Percentiles rank a stretch among this genome's conserved stretches.
Conservation (phyloP, 1,140 invertebrate species). For the Elysia chlorotica region DNA sequence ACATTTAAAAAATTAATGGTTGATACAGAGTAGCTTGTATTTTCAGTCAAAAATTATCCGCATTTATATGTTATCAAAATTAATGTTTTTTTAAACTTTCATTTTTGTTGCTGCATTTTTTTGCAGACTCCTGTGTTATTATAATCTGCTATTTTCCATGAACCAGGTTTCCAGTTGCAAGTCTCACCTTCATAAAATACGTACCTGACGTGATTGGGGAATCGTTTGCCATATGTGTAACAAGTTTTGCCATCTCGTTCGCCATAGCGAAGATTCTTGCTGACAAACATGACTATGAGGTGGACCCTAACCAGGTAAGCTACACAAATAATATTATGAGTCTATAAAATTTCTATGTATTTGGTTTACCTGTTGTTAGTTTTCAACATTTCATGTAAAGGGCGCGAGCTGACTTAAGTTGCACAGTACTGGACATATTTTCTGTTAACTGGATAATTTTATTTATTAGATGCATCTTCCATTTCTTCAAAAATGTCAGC, state of each 20-base stretch:
- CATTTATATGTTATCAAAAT: neutral
- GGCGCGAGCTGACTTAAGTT: neutral
- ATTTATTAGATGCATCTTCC: no score
- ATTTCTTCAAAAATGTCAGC: no score
- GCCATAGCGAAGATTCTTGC: conserved; percentile 93
- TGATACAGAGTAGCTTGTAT: no score
- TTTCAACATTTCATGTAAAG: neutral
- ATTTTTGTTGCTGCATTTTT: no score
- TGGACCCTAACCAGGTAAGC: conserved; percentile 83
- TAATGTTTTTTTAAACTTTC: conserved; percentile 10
- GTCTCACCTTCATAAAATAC: conserved; percentile 37
- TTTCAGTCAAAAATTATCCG: no score
- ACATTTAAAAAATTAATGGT: no score
- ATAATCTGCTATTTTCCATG: no score
- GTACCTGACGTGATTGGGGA: conserved; percentile 65
- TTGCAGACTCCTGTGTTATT: no score
- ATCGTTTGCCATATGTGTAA: conserved; percentile 79
- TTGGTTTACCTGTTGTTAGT: no score
- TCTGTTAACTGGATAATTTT: neutral
- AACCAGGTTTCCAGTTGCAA: conserved; percentile 52
- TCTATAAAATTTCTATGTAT: no score
- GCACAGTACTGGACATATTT: neutral
- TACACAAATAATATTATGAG: no score
- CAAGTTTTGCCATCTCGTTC: conserved; percentile 88
- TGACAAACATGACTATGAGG: conserved; percentile 81